Conservation (phyloP, 1,140 invertebrate species). For the Drosophila ananassae region DNA sequence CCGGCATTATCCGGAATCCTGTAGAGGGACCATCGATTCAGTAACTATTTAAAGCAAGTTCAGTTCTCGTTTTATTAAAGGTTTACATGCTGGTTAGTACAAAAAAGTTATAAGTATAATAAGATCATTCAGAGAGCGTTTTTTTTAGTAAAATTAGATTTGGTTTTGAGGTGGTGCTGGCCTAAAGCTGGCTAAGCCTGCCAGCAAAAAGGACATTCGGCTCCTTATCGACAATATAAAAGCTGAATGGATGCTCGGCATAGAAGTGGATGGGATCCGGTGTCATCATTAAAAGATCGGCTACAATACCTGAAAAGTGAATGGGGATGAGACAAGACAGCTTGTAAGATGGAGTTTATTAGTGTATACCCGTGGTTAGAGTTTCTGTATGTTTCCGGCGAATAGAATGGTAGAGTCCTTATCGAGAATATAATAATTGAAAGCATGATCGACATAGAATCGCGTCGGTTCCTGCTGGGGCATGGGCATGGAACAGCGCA, state of each 20-base stretch:
- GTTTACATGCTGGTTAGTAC: conserved; percentile 48
- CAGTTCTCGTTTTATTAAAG: conserved; percentile 17
- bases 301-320: conserved; percentile 31
- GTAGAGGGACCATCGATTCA: conserved; percentile 17
- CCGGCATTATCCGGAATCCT: conserved; percentile 65
- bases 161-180: neutral
- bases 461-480: conserved; percentile 37
- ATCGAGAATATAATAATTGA: conserved; percentile 48
- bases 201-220: conserved; percentile 48
- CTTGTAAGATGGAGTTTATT: conserved; percentile 12
- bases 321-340: neutral
- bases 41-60: neutral
- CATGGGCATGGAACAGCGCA: conserved; percentile 54
- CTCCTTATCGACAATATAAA: conserved; percentile 35
- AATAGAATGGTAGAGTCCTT: conserved; percentile 32
- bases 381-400: conserved; percentile 39
- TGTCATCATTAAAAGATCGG: conserved; percentile 25
- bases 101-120: conserved; percentile 25
- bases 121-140: conserved; percentile 29
- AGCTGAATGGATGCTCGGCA: conserved; percentile 58
- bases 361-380: conserved; percentile 22
- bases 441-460: conserved; percentile 51
- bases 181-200: conserved; percentile 11
- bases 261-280: conserved; percentile 36
- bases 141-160: conserved; percentile 24